Conservation (phyloP, 2,113 vertebrate species). For the Sialia sialis region DNA sequence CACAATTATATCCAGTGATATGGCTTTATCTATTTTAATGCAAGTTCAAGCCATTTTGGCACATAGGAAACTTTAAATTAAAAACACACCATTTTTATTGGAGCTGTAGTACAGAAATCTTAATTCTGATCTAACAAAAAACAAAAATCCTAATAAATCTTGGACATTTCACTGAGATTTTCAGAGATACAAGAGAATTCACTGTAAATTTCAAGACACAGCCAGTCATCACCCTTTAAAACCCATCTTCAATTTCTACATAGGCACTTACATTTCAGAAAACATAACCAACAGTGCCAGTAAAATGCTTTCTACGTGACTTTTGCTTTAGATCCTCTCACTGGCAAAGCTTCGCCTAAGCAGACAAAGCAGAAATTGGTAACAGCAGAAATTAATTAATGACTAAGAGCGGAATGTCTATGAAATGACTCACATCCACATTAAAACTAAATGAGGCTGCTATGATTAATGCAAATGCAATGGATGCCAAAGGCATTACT, state of each 20-base stretch:
- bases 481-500: conserved; percentile 44
- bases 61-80: neutral
- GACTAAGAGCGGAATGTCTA: conserved; percentile 12
- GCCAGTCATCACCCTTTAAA: neutral
- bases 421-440: conserved; percentile 59
- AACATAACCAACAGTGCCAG: neutral
- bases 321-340: neutral
- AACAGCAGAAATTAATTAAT: conserved; percentile 61
- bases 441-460: conserved; percentile 60
- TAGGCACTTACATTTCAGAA: neutral
- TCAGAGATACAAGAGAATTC: neutral
- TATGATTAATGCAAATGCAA: conserved; percentile 61
- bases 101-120: neutral
- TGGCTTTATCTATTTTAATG: neutral
- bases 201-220: neutral
- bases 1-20: neutral
- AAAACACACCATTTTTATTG: neutral
- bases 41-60: neutral
- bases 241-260: neutral
- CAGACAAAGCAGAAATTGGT: conserved; percentile 54
- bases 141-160: neutral
- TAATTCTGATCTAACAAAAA: conserved; percentile 22
- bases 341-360: neutral
- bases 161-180: neutral
- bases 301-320: neutral